These are phyloP conservation scores for Lamproptera curius DNA, from an alignment of 2,888 invertebrate species.

Conservation along the genomic window DNA sequence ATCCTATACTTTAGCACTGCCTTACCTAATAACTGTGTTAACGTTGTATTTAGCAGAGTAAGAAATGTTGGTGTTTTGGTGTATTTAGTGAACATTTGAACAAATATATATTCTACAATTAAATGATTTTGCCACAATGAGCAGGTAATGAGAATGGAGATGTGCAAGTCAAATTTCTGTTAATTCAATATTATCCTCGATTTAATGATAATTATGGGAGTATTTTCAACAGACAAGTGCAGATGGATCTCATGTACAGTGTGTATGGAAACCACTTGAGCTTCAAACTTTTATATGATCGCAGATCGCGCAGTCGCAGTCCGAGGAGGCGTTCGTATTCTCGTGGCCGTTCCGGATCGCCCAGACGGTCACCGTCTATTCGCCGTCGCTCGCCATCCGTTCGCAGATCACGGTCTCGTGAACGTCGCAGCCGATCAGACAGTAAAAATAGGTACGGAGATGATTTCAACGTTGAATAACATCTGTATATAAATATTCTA, in stretches of 20 bases:
- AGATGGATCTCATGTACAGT: too few species aligned
- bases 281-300: too few species aligned
- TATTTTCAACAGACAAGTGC: too few species aligned
- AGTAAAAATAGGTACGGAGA: conserved; percentile 62
- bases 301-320: conserved; percentile 70
- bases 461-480: not conserved
- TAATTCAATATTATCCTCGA: too few species aligned
- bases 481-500: too few species aligned
- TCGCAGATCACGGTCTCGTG: conserved; percentile 63
- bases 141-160: too few species aligned
- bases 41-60: conserved; percentile 14
- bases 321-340: conserved; percentile 68
- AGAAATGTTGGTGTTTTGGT: conserved; percentile 43
- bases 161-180: too few species aligned
- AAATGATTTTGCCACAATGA: too few species aligned
- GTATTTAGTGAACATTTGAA: not conserved
- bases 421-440: conserved; percentile 65
- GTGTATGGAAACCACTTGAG: too few species aligned
- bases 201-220: too few species aligned
- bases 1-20: conserved; percentile 71
- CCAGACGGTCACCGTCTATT: conserved; percentile 64
- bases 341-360: conserved; percentile 63
- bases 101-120: too few species aligned
- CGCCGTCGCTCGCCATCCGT: conserved; percentile 64
- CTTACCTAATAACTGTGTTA: conserved; percentile 49